Percentiles rank a stretch among this genome's conserved stretches.
Conservation (phyloP, 2,888 invertebrate species). For the Aphelenchoides bicaudatus region DNA sequence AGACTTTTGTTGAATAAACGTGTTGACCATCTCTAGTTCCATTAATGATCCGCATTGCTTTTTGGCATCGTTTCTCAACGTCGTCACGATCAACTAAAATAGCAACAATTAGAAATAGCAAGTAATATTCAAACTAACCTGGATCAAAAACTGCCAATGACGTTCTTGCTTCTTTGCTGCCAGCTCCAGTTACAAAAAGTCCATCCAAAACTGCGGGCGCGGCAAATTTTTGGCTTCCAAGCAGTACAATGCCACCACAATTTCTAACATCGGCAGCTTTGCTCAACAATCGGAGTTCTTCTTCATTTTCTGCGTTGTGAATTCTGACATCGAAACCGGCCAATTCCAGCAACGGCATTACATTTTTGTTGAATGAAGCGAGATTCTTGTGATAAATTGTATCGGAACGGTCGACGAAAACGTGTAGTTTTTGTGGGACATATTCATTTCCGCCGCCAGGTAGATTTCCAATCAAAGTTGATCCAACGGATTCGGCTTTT, state of each 20-base stretch:
- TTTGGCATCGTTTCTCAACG: slow-evolving; percentile 6
- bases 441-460: too few species aligned
- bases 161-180: slow-evolving; percentile 8
- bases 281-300: slow-evolving; percentile 6
- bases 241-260: slow-evolving; percentile 4
- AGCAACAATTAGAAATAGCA: too few species aligned
- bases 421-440: slow-evolving; percentile 12
- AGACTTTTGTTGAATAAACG: slow-evolving; percentile 8
- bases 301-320: not conserved
- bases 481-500: slow-evolving; percentile 1
- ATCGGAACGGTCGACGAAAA: slow-evolving; percentile 13
- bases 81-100: slow-evolving; percentile 11
- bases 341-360: slow-evolving; percentile 4
- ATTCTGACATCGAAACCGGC: slow-evolving; percentile 13
- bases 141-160: slow-evolving; percentile 17
- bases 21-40: not conserved
- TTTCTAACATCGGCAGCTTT: slow-evolving; percentile 16
- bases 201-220: slow-evolving; percentile 15
- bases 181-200: slow-evolving; percentile 2
- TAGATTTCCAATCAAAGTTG: too few species aligned
- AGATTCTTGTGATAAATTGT: slow-evolving; percentile 1
- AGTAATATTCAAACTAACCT: too few species aligned
- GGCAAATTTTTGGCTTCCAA: not conserved
- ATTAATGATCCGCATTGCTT: slow-evolving; percentile 11
- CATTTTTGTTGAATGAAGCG: slow-evolving; percentile 19